phyloP scores from a whole-genome alignment of 37 sponge, comb jelly and placozoan species.

The Haliclona indistincta region DNA sequence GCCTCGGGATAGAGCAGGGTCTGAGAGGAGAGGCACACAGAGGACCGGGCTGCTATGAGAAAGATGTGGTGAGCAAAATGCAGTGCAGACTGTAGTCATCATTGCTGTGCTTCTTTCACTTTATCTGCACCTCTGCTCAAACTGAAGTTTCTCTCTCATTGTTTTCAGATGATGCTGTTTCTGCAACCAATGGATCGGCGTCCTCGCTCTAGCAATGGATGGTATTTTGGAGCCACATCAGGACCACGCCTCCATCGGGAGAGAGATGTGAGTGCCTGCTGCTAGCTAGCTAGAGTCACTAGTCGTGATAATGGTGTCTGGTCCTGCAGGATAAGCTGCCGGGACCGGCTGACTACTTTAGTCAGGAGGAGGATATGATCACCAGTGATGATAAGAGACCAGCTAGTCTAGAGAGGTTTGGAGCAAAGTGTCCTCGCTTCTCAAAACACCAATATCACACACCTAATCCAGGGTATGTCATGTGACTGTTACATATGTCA shows the following conservation, averaged over 20 bases:
- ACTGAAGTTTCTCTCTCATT: too few relatives aligned
- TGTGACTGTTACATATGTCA: neutral
- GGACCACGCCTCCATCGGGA: neutral
- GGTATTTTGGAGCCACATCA: conserved; percentile 48
- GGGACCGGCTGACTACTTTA: conserved; percentile 67
- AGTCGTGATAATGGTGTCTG: too few relatives aligned
- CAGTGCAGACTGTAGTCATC: too few relatives aligned
- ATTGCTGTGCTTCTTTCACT: too few relatives aligned
- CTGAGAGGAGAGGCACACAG: conserved; percentile 46
- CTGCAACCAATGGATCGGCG: conserved; percentile 25
- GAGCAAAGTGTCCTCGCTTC: conserved; percentile 13
- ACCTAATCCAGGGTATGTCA: conserved; percentile 18
- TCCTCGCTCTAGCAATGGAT: conserved; percentile 38
- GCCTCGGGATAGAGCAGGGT: conserved; percentile 61
- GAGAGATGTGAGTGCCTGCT: neutral
- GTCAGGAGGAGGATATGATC: too few relatives aligned
- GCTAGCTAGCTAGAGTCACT: neutral
- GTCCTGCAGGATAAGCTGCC: conserved; percentile 40
- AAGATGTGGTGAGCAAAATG: conserved; percentile 60
- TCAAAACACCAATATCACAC: neutral
- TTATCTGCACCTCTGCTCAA: too few relatives aligned
- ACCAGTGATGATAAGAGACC: conserved; percentile 28
- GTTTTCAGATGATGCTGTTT: conserved; percentile 49
- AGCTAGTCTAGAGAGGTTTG: too few relatives aligned
- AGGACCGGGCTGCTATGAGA: conserved; percentile 56